phyloP scores from a whole-genome alignment of 2,113 vertebrate species.

The Cariama cristata region DNA sequence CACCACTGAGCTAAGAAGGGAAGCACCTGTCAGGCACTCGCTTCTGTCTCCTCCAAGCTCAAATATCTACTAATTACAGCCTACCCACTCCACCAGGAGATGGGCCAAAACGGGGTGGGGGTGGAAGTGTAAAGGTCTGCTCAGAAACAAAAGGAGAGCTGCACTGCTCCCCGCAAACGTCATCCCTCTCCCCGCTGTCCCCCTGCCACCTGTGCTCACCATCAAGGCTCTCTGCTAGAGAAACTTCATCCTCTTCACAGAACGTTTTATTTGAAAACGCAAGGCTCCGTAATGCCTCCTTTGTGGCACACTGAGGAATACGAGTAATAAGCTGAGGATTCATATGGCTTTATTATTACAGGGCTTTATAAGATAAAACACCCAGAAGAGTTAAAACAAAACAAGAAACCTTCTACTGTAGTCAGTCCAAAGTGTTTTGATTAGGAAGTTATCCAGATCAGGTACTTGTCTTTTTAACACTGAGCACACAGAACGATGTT shows the following conservation, averaged over 20 bases:
- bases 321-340: slow-evolving; percentile 46
- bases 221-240: not conserved
- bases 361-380: slow-evolving; percentile 37
- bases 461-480: not conserved
- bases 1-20: not conserved
- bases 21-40: not conserved
- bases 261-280: slow-evolving; percentile 27
- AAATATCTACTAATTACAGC: not conserved
- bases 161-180: not conserved
- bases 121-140: not conserved
- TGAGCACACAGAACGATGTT: not conserved
- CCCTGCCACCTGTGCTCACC: not conserved
- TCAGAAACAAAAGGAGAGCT: not conserved
- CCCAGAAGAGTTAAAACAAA: slow-evolving; percentile 35
- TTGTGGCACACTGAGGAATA: slow-evolving; percentile 19
- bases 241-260: slow-evolving; percentile 12
- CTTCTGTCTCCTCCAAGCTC: not conserved
- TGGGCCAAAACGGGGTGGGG: not conserved
- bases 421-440: not conserved
- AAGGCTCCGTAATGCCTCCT: slow-evolving; percentile 26
- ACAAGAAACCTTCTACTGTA: slow-evolving; percentile 21
- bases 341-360: slow-evolving; percentile 47
- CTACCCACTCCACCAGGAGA: not conserved
- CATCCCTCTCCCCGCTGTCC: not conserved
- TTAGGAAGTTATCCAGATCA: not conserved